These are phyloP conservation scores for Prunella strophiata DNA, from an alignment of 2,797 vertebrate species.

Conservation along the genomic window DNA sequence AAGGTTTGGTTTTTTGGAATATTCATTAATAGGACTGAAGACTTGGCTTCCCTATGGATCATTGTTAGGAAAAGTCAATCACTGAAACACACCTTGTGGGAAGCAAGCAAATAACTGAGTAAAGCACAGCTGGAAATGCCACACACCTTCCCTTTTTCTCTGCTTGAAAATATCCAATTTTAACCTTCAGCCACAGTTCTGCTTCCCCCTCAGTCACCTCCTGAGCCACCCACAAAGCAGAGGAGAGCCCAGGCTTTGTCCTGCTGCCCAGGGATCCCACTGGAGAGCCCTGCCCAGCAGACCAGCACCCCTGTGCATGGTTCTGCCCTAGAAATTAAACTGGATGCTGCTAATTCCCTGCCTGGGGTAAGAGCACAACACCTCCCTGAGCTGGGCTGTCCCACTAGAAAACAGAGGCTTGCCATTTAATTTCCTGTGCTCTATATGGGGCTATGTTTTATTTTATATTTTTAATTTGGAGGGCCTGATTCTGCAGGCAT, in stretches of 20 bases:
- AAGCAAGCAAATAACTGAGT: background rate
- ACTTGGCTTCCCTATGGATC: background rate
- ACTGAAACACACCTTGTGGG: background rate
- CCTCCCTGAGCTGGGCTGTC: background rate
- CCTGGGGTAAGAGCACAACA: background rate
- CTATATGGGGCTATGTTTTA: background rate
- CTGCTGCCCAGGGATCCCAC: background rate
- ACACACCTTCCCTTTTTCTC: background rate
- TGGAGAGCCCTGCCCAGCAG: background rate
- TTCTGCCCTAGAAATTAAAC: background rate
- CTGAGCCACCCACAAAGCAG: background rate
- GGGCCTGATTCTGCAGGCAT: background rate
- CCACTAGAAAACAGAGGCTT: background rate
- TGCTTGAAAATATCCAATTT: background rate
- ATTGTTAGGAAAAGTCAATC: background rate
- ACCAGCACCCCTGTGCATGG: rapidly evolving
- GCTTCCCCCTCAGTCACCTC: background rate
- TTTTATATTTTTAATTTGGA: slow-evolving; percentile 17
- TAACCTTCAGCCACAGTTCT: background rate
- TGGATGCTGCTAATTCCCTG: background rate
- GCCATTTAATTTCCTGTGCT: slow-evolving; percentile 41
- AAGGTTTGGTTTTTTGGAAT: background rate
- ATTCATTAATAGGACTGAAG: background rate
- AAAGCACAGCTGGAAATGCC: background rate
- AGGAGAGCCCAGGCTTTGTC: background rate